Conservation (phyloP, 2,888 invertebrate species). For the Miltochrista miniata region DNA sequence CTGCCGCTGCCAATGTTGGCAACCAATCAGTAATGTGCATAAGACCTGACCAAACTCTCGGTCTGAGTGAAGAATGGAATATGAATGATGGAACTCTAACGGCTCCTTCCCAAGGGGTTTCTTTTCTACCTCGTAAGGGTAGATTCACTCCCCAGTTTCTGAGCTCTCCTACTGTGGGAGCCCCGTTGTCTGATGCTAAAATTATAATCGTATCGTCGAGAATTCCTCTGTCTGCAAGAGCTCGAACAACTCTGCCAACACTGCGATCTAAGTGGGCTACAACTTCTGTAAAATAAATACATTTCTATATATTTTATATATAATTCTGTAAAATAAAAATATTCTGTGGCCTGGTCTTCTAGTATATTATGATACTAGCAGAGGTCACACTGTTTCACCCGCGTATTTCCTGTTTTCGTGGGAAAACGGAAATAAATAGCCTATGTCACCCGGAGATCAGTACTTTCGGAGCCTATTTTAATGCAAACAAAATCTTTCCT, state of each 20-base stretch:
- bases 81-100: slow-evolving; percentile 90
- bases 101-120: slow-evolving; percentile 93
- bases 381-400: no score
- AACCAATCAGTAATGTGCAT: slow-evolving; percentile 94
- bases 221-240: slow-evolving; percentile 86
- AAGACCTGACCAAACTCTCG: slow-evolving; percentile 84
- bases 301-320: no score
- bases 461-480: no score
- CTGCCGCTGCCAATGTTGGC: slow-evolving; percentile 86
- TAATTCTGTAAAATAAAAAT: no score
- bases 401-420: no score
- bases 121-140: slow-evolving; percentile 92
- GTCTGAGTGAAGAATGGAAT: slow-evolving; percentile 85
- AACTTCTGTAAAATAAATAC: slow-evolving; percentile 68
- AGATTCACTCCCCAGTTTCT: slow-evolving; percentile 90
- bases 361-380: no score
- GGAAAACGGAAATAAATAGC: no score
- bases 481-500: no score
- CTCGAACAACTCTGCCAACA: slow-evolving; percentile 89
- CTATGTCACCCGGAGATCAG: no score
- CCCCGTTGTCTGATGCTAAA: slow-evolving; percentile 96
- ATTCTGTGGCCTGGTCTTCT: no score
- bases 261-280: slow-evolving; percentile 92
- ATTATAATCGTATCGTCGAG: slow-evolving; percentile 92
- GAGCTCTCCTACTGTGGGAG: slow-evolving; percentile 89